A percentile compares a stretch with the other conserved stretches of the same genome.
These are phyloP conservation scores for Crossoptilon crossoptilon DNA, from an alignment of 2,797 vertebrate species.

Conservation along the genomic window DNA sequence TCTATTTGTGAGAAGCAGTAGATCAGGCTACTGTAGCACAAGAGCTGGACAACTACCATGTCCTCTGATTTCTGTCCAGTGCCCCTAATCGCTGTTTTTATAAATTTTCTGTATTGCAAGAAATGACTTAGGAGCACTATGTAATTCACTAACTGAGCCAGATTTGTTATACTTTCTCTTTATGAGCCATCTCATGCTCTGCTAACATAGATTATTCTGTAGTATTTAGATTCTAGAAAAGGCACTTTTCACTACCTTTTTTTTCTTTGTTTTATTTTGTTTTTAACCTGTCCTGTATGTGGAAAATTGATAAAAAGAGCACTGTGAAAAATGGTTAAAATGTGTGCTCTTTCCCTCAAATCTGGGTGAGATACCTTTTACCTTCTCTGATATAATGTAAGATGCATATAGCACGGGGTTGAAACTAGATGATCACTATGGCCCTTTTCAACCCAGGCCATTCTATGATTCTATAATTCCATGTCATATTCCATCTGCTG, in stretches of 20 bases:
- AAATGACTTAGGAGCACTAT: neutral
- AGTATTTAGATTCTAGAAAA: slow-evolving; percentile 20
- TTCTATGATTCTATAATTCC: too few relatives aligned
- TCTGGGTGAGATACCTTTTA: neutral
- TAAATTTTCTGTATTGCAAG: slow-evolving; percentile 9
- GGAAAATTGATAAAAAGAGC: neutral
- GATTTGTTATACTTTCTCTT: slow-evolving; percentile 8
- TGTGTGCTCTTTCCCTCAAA: neutral
- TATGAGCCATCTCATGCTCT: neutral
- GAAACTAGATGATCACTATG: too few relatives aligned
- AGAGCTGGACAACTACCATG: neutral
- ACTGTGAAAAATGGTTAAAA: neutral
- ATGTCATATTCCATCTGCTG: neutral
- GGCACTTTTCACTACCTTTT: neutral
- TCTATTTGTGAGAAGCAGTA: neutral
- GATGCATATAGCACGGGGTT: neutral
- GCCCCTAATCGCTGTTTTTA: neutral
- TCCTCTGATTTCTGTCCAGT: neutral
- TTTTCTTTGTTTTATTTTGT: neutral
- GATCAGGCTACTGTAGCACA: neutral
- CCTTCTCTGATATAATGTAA: neutral
- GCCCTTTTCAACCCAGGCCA: too few relatives aligned
- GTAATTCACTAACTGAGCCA: neutral
- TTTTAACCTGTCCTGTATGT: neutral
- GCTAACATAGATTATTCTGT: neutral